A percentile compares a stretch with the other conserved stretches of the same genome.
Conservation (phyloP, 2,888 invertebrate species). For the Apotomis capreana region DNA sequence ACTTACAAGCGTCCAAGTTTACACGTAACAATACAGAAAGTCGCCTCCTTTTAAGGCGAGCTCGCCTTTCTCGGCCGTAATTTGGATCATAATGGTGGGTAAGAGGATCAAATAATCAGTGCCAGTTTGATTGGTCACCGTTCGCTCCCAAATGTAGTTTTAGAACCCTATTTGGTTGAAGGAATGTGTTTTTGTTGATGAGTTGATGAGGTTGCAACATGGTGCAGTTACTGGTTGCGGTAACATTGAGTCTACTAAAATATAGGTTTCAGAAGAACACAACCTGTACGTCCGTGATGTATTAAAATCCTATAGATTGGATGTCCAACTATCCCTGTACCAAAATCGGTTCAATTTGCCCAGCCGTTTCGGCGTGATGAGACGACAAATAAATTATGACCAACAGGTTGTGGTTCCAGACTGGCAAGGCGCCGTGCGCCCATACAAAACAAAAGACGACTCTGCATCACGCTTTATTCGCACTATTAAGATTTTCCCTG, state of each 20-base stretch:
- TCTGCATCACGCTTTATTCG: no score
- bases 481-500: no score
- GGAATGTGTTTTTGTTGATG: constrained; percentile 25
- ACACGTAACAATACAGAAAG: constrained; percentile 54
- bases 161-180: constrained; percentile 21
- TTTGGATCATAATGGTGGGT: constrained; percentile 64
- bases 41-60: constrained; percentile 60
- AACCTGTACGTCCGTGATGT: no score
- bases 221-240: background rate
- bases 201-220: constrained; percentile 19
- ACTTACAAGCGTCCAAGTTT: constrained; percentile 28
- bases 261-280: no score
- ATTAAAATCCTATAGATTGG: no score
- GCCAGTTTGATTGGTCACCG: constrained; percentile 53
- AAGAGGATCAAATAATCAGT: constrained; percentile 66
- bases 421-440: no score
- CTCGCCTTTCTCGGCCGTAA: constrained; percentile 63
- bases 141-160: constrained; percentile 26
- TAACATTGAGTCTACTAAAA: background rate
- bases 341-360: no score
- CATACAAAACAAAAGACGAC: no score
- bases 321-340: no score
- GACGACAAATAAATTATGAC: no score
- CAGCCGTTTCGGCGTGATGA: no score
- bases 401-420: no score